Evolutionary conservation across 2,113 vertebrate species (phyloP).

Genomic region (Oryctolagus cuniculus): mOryCun1.1 NC_091433.1:173718001-173718500

Average conservation of each 20-base stretch:
- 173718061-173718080: slow-evolving; percentile 84
- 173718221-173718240: slow-evolving; percentile 9
- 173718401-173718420: not conserved
- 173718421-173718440: not conserved
- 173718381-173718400: not conserved
- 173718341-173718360: not conserved
- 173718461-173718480: not conserved
- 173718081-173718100: slow-evolving; percentile 62
- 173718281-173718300: slow-evolving; percentile 35
- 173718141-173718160: slow-evolving; percentile 59
- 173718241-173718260: slow-evolving; percentile 66
- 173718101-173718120: slow-evolving; percentile 13
- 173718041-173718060: slow-evolving; percentile 51
- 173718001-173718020: slow-evolving; percentile 6
- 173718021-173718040: slow-evolving; percentile 65
- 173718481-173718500: not conserved
- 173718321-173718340: slow-evolving; percentile 17
- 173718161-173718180: slow-evolving; percentile 40
- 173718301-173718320: slow-evolving; percentile 44
- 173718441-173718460: not conserved
- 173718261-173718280: slow-evolving; percentile 61
- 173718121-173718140: slow-evolving; percentile 47
- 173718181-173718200: not conserved
- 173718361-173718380: not conserved
- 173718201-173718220: slow-evolving; percentile 68